Percentiles rank a stretch among this genome's conserved stretches.
phyloP scores from a whole-genome alignment of 2,888 invertebrate species.

The Pristionchus japonicus region DNA sequence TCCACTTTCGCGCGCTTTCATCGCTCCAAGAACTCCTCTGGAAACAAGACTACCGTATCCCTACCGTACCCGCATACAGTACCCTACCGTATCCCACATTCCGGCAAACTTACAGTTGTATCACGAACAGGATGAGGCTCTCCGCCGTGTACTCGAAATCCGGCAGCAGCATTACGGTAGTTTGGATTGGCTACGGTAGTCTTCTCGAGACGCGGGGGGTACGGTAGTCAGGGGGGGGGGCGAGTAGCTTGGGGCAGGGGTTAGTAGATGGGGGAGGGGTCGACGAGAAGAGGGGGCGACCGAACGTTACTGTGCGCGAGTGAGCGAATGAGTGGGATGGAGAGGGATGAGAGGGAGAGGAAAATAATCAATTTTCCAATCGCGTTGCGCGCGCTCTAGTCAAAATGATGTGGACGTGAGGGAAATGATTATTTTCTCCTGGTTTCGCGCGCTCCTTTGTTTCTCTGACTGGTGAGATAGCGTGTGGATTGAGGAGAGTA shows the following conservation, averaged over 20 bases:
- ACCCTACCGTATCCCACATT: background rate
- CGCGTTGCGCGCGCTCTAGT: background rate
- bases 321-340: background rate
- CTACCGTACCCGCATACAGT: background rate
- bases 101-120: background rate
- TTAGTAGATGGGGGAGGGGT: background rate
- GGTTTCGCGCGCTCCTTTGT: background rate
- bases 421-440: background rate
- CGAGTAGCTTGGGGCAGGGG: background rate
- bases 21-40: background rate
- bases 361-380: background rate
- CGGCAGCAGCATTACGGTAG: background rate
- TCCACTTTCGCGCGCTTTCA: background rate
- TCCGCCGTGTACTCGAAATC: background rate
- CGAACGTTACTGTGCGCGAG: background rate
- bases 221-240: background rate
- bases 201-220: background rate
- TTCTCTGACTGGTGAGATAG: background rate
- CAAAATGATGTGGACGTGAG: slow-evolving; percentile 7
- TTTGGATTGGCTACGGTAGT: background rate
- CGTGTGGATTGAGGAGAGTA: background rate
- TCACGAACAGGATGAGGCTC: background rate
- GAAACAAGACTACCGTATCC: background rate
- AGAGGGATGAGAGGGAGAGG: background rate
- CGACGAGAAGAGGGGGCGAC: background rate